Conservation (phyloP, 35 echinoderm and acorn worm genomes). For the Chiridota heheva region DNA sequence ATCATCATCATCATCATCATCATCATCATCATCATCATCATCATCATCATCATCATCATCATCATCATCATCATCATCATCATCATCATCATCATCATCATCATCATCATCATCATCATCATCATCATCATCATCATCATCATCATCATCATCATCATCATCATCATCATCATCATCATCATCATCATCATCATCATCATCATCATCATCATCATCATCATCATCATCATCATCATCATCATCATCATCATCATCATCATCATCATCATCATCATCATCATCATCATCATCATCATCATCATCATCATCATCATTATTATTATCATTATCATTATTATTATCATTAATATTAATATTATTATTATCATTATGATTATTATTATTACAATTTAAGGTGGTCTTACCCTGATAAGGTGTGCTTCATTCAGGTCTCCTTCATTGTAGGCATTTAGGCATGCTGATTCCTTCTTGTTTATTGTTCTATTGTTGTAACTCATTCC, state of each 20-base stretch:
- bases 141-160: constrained; percentile 52
- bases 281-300: constrained; percentile 56
- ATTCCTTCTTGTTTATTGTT: too few relatives aligned
- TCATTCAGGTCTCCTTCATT: too few relatives aligned
- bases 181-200: constrained; percentile 56
- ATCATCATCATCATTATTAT: constrained; percentile 46
- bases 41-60: constrained; percentile 54
- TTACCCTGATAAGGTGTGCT: too few relatives aligned
- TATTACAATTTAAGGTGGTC: too few relatives aligned
- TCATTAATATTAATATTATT: too few relatives aligned
- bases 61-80: constrained; percentile 65
- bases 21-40: constrained; percentile 55
- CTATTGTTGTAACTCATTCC: too few relatives aligned
- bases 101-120: constrained; percentile 60
- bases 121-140: constrained; percentile 45
- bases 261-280: constrained; percentile 55
- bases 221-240: constrained; percentile 56
- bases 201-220: constrained; percentile 55
- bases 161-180: constrained; percentile 56
- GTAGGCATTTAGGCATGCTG: too few relatives aligned
- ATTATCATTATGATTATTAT: too few relatives aligned
- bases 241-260: constrained; percentile 56
- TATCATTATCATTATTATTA: constrained; percentile 51
- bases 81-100: constrained; percentile 25
- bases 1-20: constrained; percentile 53